These are phyloP conservation scores for Zeugodacus cucurbitae DNA, from an alignment of 1,140 invertebrate genomes.

Conservation along the genomic window DNA sequence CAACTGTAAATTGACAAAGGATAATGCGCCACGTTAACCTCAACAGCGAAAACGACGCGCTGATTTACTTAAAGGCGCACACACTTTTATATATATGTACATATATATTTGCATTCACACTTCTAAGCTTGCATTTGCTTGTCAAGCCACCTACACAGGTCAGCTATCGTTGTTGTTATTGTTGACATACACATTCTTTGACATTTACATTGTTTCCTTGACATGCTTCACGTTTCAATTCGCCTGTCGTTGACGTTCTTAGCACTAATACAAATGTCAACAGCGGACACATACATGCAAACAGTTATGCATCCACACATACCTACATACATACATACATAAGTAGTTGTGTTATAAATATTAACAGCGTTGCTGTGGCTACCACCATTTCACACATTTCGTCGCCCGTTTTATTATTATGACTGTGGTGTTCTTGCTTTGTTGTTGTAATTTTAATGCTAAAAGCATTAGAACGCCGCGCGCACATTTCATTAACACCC, in stretches of 20 bases:
- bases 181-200: not conserved
- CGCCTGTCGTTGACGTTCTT: not conserved
- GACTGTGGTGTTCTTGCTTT: not conserved
- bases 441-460: not conserved
- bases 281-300: not conserved
- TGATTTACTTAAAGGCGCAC: not conserved
- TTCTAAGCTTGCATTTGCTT: too few species aligned
- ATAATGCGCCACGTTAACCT: not conserved
- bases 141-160: too few species aligned
- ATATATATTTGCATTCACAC: too few species aligned
- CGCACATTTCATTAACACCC: not conserved
- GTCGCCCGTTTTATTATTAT: not conserved
- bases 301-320: not conserved
- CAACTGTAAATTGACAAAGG: constrained; percentile 1
- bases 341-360: not conserved
- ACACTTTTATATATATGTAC: not conserved
- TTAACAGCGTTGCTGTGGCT: not conserved
- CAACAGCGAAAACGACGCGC: not conserved
- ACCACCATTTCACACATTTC: not conserved
- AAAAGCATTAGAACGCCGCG: not conserved
- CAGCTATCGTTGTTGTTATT: not conserved
- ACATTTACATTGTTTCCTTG: constrained; percentile 24
- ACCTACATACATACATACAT: not conserved
- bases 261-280: not conserved
- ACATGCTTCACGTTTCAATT: constrained; percentile 4